These are phyloP conservation scores for Neodontobutis hainanensis DNA, from an alignment of 2,113 vertebrate genomes.

Conservation along the genomic window DNA sequence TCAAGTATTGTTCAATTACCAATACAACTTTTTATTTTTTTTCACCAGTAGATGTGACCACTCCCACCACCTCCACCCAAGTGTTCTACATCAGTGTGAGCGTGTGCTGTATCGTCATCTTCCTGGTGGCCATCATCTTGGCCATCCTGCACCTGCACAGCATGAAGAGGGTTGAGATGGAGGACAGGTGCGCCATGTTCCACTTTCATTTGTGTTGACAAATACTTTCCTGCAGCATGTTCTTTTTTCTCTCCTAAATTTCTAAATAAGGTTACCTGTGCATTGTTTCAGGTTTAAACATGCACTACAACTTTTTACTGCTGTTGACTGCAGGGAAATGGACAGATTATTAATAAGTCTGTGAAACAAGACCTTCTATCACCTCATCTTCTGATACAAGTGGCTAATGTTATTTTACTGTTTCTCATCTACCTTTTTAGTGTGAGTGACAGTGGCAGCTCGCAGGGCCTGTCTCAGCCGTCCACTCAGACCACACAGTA, in stretches of 20 bases:
- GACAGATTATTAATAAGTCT: slow-evolving; percentile 14
- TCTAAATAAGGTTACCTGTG: slow-evolving; percentile 24
- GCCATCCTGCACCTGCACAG: slow-evolving; percentile 98
- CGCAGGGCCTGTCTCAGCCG: slow-evolving; percentile 95
- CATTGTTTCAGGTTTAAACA: slow-evolving; percentile 35
- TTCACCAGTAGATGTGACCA: slow-evolving; percentile 83
- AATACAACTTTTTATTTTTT: slow-evolving; percentile 28
- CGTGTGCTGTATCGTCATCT: slow-evolving; percentile 97
- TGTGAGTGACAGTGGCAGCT: slow-evolving; percentile 95
- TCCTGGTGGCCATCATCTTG: slow-evolving; percentile 96
- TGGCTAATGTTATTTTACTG: background rate
- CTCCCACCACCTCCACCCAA: slow-evolving; percentile 94
- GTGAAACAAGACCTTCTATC: slow-evolving; percentile 20
- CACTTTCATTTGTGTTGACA: slow-evolving; percentile 3
- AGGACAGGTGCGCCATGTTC: slow-evolving; percentile 86
- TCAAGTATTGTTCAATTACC: no score
- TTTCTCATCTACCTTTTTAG: slow-evolving; percentile 73
- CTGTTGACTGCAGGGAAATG: slow-evolving; percentile 12
- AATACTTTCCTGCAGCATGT: background rate
- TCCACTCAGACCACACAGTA: slow-evolving; percentile 99
- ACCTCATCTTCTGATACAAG: background rate
- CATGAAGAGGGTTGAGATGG: slow-evolving; percentile 97
- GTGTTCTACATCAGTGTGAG: slow-evolving; percentile 99
- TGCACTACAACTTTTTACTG: slow-evolving; percentile 12
- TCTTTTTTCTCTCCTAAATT: background rate